Evolutionary conservation across 2,888 invertebrate genomes (phyloP), one percentile per base, ranked within the genome.

Genomic region (Neocrepidodera transversa): DNA sequence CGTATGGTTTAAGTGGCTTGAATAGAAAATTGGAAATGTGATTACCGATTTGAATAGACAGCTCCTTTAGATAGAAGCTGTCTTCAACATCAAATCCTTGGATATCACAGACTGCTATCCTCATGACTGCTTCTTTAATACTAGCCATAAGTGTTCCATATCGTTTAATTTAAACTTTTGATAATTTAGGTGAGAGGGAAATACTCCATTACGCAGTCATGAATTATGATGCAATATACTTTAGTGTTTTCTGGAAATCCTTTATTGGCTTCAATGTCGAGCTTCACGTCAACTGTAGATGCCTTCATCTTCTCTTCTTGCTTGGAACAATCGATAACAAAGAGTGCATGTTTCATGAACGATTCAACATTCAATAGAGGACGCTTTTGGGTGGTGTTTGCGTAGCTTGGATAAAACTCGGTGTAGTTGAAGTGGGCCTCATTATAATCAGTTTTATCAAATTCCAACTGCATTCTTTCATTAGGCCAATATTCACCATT

Each of bases 251-350:
- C 54, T 1, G 62, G 60, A 58, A 72, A 65, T 20, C 58, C 58
- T 16, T 14, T 42, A 26, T 50, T 23, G 18, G 67, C 45, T 65
- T 72, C 68, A 47, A 72, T 63, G 17, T 71, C 69, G 7, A 71
- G 43, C 47, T 58, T 62, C 10, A 72, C 60, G 57, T 69, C 68
- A 13, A 70, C 66, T 1, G 67, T 62, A 26, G 65, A 54, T 7
- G 62, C 56, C 60, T 72, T 68, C 14, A 70, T 49, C 1, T 54
- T 48, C 60, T 72, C 69, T 20, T 64, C 64, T 47, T 64, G 64
- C 60, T 63, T 62, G 11, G 67, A 60, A 57, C 65, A 67, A 56
- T 71, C 62, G 16, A 66, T 65, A 16, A 63, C 58, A 23, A 61
- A 64, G 11, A 62, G 8, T 36, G 55, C n/a, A 7, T 48, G 23